These are phyloP conservation scores for Drosophila testacea DNA, from an alignment of 2,888 invertebrate species.

Conservation along the genomic window DNA sequence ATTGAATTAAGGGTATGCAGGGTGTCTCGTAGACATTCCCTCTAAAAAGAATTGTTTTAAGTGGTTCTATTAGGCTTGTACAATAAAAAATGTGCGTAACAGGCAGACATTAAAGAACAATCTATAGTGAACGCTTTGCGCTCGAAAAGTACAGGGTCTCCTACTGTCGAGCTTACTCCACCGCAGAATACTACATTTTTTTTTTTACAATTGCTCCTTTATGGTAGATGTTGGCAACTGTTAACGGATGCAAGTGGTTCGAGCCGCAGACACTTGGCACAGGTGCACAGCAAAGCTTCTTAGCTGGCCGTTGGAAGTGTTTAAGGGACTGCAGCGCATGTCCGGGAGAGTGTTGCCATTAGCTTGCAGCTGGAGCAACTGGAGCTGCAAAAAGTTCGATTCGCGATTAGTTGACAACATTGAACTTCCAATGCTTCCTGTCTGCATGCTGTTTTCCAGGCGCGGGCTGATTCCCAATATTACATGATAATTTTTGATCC, in stretches of 20 bases:
- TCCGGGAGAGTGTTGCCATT: conserved; percentile 24
- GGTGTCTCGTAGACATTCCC: no score
- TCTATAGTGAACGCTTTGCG: no score
- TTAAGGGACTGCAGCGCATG: conserved; percentile 45
- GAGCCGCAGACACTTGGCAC: conserved; percentile 72
- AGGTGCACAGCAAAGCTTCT: conserved; percentile 56
- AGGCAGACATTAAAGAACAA: no score
- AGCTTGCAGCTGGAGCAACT: conserved; percentile 9
- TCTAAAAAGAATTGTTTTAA: no score
- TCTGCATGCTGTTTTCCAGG: conserved; percentile 27
- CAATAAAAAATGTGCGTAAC: no score
- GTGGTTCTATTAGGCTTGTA: no score
- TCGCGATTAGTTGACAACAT: conserved; percentile 41
- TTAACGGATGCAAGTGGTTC: conserved; percentile 64
- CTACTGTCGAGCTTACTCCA: background rate
- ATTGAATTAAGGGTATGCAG: no score
- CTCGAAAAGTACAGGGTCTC: background rate
- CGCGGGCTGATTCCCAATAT: background rate
- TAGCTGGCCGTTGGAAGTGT: conserved; percentile 21
- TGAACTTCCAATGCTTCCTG: conserved; percentile 34
- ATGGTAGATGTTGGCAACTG: conserved; percentile 34
- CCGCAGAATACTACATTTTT: background rate
- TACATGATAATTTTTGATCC: conserved; percentile 32
- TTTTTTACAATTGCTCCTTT: background rate
- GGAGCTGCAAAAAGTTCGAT: conserved; percentile 45